Evolutionary conservation across 2,888 invertebrate genomes (phyloP), one percentile per base, ranked within the genome.

Genomic region (Sminthurides aquaticus): DNA sequence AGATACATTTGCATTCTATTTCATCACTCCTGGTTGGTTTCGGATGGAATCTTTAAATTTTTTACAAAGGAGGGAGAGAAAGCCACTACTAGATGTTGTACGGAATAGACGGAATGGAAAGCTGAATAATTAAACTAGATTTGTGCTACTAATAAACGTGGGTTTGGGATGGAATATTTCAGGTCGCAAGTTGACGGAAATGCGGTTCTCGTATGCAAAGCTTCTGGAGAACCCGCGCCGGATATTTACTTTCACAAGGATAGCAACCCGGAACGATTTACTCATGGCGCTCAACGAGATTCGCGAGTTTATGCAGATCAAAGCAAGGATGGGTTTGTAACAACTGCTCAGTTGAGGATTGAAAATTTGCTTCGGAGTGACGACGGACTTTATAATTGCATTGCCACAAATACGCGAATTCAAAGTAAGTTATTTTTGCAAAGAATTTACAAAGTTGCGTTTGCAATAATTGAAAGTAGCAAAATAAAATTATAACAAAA

Each of bases 311-410:
- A 84, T 70, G 79, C 82, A 11, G 80, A 80, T n/a, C 81, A 80
- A 49, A 43, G 65, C n/a, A 74, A 73, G 56, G 66, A 68, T 24
- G 69, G 65, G 3, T 83, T 84, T 5, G 84, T 85, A 75, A 82
- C 84, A 0, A 81, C 83, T 60, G 90, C 86, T 27, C 84, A 84
- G 1, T 80, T 94, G 67, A 84, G 83, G 43, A 88, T 94, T 73
- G 78, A 82, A 0, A 83, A 84, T 60, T 76, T 88, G 18, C 82
- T 83, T 60, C 82, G 89, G 67, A 82, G 83, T 1, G 90, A 94
- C 78, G 94, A 94, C 78, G 94, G 93, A 0, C 81, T 94, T 8
- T 94, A 94, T 78, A 89, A 89, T 76, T 94, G 94, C 77, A 83
- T 89, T 59, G 92, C 92, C 3, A 82, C 84, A 75, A 93, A 92